Evolutionary conservation across 2,797 vertebrate genomes (phyloP).

Genomic region (Fistularia commersonii): DNA sequence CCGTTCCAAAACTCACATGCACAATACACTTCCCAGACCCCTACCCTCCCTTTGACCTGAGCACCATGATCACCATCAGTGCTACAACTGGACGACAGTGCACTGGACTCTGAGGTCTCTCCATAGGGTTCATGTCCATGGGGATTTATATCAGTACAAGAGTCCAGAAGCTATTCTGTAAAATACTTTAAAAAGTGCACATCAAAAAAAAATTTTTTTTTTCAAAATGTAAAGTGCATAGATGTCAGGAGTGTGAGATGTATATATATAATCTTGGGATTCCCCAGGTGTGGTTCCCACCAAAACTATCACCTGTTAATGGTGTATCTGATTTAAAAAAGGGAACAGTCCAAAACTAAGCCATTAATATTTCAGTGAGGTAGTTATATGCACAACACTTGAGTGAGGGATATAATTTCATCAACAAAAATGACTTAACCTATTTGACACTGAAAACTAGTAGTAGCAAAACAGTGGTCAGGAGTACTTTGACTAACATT

Average conservation of each 20-base stretch:
- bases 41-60: conserved; percentile 68
- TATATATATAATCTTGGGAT: no score
- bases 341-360: no score
- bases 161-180: conserved; percentile 30
- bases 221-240: background rate
- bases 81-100: conserved; percentile 47
- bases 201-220: background rate
- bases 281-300: no score
- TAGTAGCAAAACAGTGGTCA: no score
- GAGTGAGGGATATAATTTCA: no score
- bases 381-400: no score
- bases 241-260: background rate
- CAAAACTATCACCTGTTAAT: no score
- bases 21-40: conserved; percentile 72
- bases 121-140: conserved; percentile 36
- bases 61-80: conserved; percentile 38
- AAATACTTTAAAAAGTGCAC: conserved; percentile 18
- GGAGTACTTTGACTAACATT: background rate
- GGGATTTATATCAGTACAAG: conserved; percentile 18
- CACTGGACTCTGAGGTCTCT: conserved; percentile 25
- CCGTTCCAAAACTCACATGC: conserved; percentile 57
- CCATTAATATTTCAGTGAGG: no score
- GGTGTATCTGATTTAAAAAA: no score
- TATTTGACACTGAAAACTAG: no score
- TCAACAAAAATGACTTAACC: no score